These are phyloP conservation scores for Danaus plexippus DNA, from an alignment of 1,140 invertebrate species.

Conservation along the genomic window DNA sequence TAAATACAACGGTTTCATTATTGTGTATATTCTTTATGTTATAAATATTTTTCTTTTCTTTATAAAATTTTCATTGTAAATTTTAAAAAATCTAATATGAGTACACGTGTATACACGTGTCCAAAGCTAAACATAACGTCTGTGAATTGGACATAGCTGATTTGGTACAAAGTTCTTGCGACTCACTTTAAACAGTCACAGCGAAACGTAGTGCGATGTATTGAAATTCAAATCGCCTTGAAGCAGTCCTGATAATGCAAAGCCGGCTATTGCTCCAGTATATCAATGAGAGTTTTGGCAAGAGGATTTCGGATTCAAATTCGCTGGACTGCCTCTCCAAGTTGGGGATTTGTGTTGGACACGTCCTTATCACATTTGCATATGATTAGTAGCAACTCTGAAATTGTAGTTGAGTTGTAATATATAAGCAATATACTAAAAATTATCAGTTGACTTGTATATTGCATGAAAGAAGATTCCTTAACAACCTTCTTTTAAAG, in stretches of 20 bases:
- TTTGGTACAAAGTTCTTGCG: too few species aligned
- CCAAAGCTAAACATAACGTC: too few species aligned
- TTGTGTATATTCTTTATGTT: neutral
- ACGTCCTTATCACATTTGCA: conserved; percentile 17
- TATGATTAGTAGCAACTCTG: neutral
- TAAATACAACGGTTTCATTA: conserved; percentile 25
- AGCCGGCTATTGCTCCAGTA: conserved; percentile 28
- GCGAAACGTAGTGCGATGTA: conserved; percentile 11
- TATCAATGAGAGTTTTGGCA: conserved; percentile 30
- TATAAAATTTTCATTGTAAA: neutral
- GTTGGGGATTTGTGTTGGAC: conserved; percentile 13
- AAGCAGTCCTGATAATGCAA: conserved; percentile 27
- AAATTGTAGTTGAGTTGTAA: too few species aligned
- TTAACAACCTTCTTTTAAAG: conserved; percentile 1
- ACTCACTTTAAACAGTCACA: conserved; percentile 8
- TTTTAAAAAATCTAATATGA: conserved; percentile 4
- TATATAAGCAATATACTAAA: too few species aligned
- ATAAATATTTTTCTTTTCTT: neutral
- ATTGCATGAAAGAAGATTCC: too few species aligned
- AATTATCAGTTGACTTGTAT: too few species aligned
- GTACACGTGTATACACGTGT: too few species aligned
- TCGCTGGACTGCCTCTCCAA: conserved; percentile 12
- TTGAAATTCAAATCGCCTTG: conserved; percentile 30
- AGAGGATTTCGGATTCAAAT: conserved; percentile 29
- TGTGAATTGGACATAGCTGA: too few species aligned